Evolutionary conservation across 2,113 vertebrate species (phyloP).

Genomic region (Microtus pennsylvanicus): DNA sequence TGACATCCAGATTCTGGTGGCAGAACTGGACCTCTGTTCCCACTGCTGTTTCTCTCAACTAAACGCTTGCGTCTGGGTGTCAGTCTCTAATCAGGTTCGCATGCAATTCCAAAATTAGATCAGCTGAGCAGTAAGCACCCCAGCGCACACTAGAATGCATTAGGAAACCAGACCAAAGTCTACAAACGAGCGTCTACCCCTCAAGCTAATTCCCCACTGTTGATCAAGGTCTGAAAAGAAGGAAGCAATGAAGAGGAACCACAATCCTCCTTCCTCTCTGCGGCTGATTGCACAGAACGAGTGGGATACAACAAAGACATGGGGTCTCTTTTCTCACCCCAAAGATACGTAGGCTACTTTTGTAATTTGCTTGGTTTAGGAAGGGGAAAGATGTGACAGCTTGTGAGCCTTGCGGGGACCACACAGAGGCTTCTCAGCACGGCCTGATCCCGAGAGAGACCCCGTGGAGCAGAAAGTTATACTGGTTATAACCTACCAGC

Average conservation of each 20-base stretch:
- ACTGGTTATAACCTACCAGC: background rate
- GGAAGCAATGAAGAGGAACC: background rate
- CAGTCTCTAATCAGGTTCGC: background rate
- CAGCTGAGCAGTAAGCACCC: background rate
- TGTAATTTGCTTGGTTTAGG: background rate
- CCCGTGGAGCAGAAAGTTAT: background rate
- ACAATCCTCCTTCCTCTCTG: background rate
- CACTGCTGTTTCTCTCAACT: background rate
- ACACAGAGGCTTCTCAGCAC: background rate
- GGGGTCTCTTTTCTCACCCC: background rate
- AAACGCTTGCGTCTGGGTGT: background rate
- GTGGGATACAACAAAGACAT: background rate
- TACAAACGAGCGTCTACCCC: background rate
- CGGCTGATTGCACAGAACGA: background rate
- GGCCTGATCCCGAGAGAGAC: background rate
- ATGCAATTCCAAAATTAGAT: background rate
- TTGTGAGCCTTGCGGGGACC: background rate
- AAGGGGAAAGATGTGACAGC: background rate
- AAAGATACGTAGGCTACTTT: background rate
- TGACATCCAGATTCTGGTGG: background rate
- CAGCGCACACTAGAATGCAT: background rate
- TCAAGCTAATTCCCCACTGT: background rate
- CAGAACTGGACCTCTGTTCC: background rate
- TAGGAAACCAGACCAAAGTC: background rate
- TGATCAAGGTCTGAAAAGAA: slow-evolving; percentile 8